Conservation (phyloP, 1,140 invertebrate species). For the Helicoverpa zea region DNA sequence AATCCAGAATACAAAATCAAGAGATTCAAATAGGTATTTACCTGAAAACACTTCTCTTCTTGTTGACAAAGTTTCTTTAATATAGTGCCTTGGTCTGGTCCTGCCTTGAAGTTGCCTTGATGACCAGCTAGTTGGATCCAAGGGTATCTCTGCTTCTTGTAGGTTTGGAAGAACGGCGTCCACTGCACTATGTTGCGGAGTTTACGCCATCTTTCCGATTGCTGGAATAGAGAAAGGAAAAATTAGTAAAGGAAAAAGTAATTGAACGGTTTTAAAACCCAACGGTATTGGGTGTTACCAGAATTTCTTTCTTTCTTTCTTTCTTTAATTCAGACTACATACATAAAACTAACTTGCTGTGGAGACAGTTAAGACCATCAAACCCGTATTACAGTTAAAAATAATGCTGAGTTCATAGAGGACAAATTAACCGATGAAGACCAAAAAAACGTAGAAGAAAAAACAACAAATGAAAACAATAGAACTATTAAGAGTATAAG, state of each 20-base stretch:
- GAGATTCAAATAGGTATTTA: constrained; percentile 64
- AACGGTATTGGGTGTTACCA: no score
- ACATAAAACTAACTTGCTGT: neutral
- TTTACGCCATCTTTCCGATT: constrained; percentile 95
- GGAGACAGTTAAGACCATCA: neutral
- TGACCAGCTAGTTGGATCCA: constrained; percentile 98
- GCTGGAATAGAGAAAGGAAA: constrained; percentile 88
- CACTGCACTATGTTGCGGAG: constrained; percentile 97
- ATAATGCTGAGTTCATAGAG: neutral
- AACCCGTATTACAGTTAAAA: constrained; percentile 2
- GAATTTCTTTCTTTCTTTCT: no score
- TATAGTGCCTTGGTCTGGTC: constrained; percentile 96
- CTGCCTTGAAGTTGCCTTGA: constrained; percentile 97
- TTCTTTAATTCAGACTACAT: neutral
- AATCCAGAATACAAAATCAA: neutral
- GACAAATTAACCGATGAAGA: neutral
- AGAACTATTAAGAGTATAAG: neutral
- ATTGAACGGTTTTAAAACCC: no score
- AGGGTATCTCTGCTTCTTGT: constrained; percentile 97
- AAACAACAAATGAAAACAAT: constrained; percentile 11
- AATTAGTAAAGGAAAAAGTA: neutral
- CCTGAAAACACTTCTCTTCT: constrained; percentile 95
- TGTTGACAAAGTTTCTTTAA: constrained; percentile 96
- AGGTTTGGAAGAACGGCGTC: constrained; percentile 98
- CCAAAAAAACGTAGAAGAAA: neutral